These are phyloP conservation scores for Nebria salina DNA, from an alignment of 2,888 invertebrate species.

Conservation along the genomic window DNA sequence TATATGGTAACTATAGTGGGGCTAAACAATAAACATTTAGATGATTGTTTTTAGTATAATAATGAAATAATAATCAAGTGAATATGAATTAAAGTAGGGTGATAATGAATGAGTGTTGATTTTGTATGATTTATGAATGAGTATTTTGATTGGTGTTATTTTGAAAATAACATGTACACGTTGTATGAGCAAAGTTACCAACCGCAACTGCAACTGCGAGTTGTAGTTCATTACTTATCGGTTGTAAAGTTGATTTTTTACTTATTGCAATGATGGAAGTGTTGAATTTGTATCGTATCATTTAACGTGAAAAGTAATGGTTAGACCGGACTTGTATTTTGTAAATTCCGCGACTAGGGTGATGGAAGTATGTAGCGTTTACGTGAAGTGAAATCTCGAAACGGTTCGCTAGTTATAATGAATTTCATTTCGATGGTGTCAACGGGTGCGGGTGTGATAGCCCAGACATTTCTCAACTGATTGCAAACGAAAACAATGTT, in stretches of 20 bases:
- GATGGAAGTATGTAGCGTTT: slow-evolving; percentile 37
- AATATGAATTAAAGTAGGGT: not conserved
- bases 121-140: not conserved
- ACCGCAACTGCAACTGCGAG: slow-evolving; percentile 33
- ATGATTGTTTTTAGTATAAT: not conserved
- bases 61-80: not conserved
- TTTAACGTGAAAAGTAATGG: slow-evolving; percentile 33
- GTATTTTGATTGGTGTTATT: not conserved
- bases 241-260: slow-evolving; percentile 46
- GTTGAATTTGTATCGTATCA: slow-evolving; percentile 42
- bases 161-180: slow-evolving; percentile 13
- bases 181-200: slow-evolving; percentile 33
- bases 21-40: not conserved
- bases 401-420: slow-evolving; percentile 44
- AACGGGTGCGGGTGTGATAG: slow-evolving; percentile 47
- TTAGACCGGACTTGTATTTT: slow-evolving; percentile 5
- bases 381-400: slow-evolving; percentile 43
- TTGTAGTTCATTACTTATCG: slow-evolving; percentile 45
- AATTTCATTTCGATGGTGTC: slow-evolving; percentile 41
- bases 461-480: slow-evolving; percentile 32
- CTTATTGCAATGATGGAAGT: slow-evolving; percentile 44
- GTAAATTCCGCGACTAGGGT: slow-evolving; percentile 15
- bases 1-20: not conserved
- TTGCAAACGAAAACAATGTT: slow-evolving; percentile 32
- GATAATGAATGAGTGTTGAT: not conserved